A percentile compares a stretch with the other conserved stretches of the same genome.
Conservation (phyloP, 2,888 invertebrate genomes). For the Pristionchus maxplancki region DNA sequence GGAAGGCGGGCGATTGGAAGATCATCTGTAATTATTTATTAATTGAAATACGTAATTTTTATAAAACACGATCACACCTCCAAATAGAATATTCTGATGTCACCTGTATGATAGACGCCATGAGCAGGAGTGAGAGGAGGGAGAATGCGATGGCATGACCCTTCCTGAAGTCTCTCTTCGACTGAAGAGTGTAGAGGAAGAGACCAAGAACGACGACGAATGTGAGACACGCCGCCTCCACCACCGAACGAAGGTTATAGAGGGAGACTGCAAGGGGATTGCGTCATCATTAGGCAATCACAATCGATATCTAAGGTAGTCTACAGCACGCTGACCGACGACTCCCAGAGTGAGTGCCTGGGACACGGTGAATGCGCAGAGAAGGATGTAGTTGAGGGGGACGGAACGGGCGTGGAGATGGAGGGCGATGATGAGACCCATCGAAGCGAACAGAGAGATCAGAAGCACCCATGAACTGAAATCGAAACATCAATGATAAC, state of each 20-base stretch:
- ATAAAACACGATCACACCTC: too few species aligned
- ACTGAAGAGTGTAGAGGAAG: constrained; percentile 89
- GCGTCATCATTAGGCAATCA: not conserved
- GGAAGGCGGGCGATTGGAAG: constrained; percentile 85
- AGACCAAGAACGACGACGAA: constrained; percentile 78
- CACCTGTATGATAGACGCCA: constrained; percentile 84
- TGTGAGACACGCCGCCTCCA: constrained; percentile 88
- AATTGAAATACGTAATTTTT: not conserved
- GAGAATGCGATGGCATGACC: constrained; percentile 81
- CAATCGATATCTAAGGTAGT: not conserved
- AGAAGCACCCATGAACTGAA: constrained; percentile 79
- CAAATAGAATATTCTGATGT: too few species aligned
- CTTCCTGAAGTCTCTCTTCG: constrained; percentile 88
- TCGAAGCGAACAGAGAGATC: constrained; percentile 80
- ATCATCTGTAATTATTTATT: constrained; percentile 82
- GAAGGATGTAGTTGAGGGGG: constrained; percentile 87
- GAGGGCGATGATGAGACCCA: constrained; percentile 84
- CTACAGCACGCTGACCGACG: constrained; percentile 79
- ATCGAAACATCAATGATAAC: not conserved
- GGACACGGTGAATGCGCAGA: constrained; percentile 86
- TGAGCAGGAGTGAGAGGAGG: constrained; percentile 81
- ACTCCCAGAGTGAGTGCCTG: constrained; percentile 88
- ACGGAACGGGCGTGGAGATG: constrained; percentile 86
- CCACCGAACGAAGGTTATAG: constrained; percentile 86
- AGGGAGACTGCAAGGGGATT: constrained; percentile 83